Percentiles rank a stretch among this genome's conserved stretches.
These are phyloP conservation scores for Antechinus flavipes DNA, from an alignment of 2,113 vertebrate genomes.

Conservation along the genomic window DNA sequence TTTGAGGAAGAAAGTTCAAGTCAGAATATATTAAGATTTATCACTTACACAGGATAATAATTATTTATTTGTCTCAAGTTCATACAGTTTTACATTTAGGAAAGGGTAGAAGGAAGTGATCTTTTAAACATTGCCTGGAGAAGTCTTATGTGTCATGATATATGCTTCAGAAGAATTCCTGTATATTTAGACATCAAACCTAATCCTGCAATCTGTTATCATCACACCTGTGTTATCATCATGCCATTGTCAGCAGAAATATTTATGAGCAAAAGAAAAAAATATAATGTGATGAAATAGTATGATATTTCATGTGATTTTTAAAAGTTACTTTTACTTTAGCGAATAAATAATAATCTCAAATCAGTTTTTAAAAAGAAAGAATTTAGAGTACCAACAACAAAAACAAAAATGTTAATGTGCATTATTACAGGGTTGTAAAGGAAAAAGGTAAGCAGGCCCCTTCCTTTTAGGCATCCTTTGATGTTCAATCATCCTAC, in stretches of 20 bases:
- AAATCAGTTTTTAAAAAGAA: slow-evolving; percentile 17
- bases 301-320: slow-evolving; percentile 48
- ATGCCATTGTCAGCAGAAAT: neutral
- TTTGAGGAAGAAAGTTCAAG: slow-evolving; percentile 8
- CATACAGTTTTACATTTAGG: neutral
- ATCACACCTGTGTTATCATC: slow-evolving; percentile 49
- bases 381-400: neutral
- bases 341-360: neutral
- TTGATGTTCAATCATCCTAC: neutral
- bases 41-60: slow-evolving; percentile 24
- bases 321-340: slow-evolving; percentile 36
- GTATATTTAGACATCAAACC: slow-evolving; percentile 50
- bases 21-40: neutral
- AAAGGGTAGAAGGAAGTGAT: slow-evolving; percentile 37
- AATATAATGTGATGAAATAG: slow-evolving; percentile 14
- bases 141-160: neutral
- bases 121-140: neutral
- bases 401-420: neutral
- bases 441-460: slow-evolving; percentile 20
- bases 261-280: slow-evolving; percentile 40
- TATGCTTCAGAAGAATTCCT: slow-evolving; percentile 1
- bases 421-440: neutral
- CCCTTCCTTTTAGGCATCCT: neutral
- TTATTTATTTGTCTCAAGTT: slow-evolving; percentile 20
- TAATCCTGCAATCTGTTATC: slow-evolving; percentile 20